Conservation (phyloP, 2,888 invertebrate species). For the Apodemia duryi region DNA sequence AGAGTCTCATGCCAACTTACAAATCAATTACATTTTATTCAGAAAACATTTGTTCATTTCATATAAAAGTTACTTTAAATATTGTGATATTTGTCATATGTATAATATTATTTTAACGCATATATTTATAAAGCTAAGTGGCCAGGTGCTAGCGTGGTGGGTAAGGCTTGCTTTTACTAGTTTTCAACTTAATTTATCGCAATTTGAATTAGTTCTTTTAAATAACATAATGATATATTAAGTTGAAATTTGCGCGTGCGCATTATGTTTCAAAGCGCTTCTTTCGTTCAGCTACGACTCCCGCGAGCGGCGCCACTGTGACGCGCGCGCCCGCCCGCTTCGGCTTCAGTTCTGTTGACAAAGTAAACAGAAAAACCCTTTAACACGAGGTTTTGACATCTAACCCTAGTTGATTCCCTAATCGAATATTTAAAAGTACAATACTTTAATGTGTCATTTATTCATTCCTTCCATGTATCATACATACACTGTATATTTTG, state of each 20-base stretch:
- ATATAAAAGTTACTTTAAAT: conserved; percentile 7
- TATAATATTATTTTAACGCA: neutral
- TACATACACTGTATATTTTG: too few species aligned
- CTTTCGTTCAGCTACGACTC: conserved; percentile 65
- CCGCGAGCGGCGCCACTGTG: too few species aligned
- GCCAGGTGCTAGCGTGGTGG: conserved; percentile 74
- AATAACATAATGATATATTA: neutral
- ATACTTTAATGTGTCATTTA: too few species aligned
- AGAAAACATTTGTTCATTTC: conserved; percentile 10
- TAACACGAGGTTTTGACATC: too few species aligned
- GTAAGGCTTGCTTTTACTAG: conserved; percentile 35
- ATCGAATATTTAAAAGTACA: too few species aligned
- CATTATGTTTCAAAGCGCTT: conserved; percentile 79
- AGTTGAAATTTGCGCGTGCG: conserved; percentile 1
- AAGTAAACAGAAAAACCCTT: too few species aligned
- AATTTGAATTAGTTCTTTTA: neutral
- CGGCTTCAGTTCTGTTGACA: too few species aligned
- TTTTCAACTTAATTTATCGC: conserved; percentile 14
- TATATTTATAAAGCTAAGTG: conserved; percentile 43
- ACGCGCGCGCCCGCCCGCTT: too few species aligned
- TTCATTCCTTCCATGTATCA: too few species aligned
- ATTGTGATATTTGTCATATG: conserved; percentile 10
- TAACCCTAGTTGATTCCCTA: too few species aligned
- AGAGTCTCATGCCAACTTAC: neutral
- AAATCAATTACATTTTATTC: neutral